Evolutionary conservation across 30 jellyfish, hydroid and myxozoan species (phyloP).

Genomic region (Hydractinia symbiolongicarpus): DNA sequence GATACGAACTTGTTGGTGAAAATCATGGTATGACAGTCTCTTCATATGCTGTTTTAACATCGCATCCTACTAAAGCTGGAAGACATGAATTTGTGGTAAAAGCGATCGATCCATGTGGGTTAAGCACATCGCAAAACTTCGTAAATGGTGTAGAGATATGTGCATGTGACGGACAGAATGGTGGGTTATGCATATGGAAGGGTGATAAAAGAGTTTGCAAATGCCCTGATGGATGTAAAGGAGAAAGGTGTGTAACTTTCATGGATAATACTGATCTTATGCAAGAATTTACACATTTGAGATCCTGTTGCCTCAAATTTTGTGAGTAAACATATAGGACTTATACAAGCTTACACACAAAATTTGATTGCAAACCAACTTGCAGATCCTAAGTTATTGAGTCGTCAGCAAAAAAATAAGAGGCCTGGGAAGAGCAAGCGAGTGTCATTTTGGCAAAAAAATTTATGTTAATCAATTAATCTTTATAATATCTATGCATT

Average conservation of each 20-base stretch:
- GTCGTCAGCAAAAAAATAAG: too few species aligned
- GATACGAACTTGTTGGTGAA: constrained; percentile 32
- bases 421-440: too few species aligned
- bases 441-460: too few species aligned
- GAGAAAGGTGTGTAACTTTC: constrained; percentile 42
- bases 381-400: too few species aligned
- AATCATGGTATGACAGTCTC: constrained; percentile 47
- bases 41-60: constrained; percentile 33
- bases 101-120: constrained; percentile 58
- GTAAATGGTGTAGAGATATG: constrained; percentile 38
- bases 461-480: too few species aligned
- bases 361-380: too few species aligned
- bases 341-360: too few species aligned
- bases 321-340: too few species aligned
- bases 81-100: constrained; percentile 16
- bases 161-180: constrained; percentile 41
- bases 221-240: constrained; percentile 69
- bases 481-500: too few species aligned
- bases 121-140: constrained; percentile 15
- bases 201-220: constrained; percentile 29
- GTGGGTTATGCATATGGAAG: constrained; percentile 32
- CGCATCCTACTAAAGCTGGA: constrained; percentile 36
- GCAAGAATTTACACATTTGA: too few species aligned
- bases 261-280: too few species aligned
- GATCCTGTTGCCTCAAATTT: too few species aligned